Base-by-base conservation (phyloP, 2,797 vertebrate genomes). In the Anguilla anguilla region DNA sequence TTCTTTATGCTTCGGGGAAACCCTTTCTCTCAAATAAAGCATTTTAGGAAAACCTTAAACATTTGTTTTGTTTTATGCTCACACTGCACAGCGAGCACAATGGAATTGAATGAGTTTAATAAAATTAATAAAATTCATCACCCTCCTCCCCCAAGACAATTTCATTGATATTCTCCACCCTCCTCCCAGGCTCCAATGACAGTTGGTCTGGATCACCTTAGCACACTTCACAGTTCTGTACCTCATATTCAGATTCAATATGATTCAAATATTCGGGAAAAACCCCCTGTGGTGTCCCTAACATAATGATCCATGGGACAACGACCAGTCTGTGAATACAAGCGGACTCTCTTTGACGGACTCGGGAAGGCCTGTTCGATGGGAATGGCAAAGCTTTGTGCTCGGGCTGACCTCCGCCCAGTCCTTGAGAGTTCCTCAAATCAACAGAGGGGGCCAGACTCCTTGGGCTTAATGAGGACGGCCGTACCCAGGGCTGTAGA, bases 401-500 rank as follows among this genome's bases (percentile, higher is more conserved):
- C 77, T 46, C 15, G 43, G 43, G 19, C 39, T 46, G 79, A 82
- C 79, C 79, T 82, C 79, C 46, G 51, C 22, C 43, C 79, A 82
- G 46, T 51, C 79, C 43, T 82, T 51, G 19, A 82, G 79, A 51
- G 79, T 51, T 51, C 46, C 79, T 82, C 43, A 51, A 82, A 51
- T 82, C 79, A 28, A 31, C 46, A n/a, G 79, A 46, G 43, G 43
- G 59, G 85, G n/a, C 13, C 39, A 31, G 57, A 31, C 83, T 51
- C 79, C 69, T 53, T 82, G n/a, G 53, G 84, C 87, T 87, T 46
- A 59, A 82, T 82, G 79, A 82, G 79, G 79, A 82, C 79, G 79
- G 46, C 79, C 79, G 9, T 82, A 82, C 79, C 79, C 79, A 82
- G 79, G 79, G 79, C 79, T 49, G 79, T 82, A 51, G 43, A 51